Percentiles rank a stretch among this genome's conserved stretches.
phyloP scores from a whole-genome alignment of 2,888 invertebrate species.

The Trachelus tabidus region DNA sequence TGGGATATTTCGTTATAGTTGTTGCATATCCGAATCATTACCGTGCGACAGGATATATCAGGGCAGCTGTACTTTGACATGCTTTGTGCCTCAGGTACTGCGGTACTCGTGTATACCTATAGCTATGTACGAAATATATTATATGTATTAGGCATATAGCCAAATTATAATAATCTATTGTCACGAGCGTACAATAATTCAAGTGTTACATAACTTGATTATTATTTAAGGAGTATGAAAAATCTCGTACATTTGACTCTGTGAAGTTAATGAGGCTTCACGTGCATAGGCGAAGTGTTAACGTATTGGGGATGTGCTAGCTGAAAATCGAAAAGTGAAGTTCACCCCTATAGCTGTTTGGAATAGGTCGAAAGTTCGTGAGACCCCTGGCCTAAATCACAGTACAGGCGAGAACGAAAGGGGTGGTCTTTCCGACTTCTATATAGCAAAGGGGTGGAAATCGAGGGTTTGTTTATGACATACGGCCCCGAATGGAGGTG shows the following conservation, averaged over 20 bases:
- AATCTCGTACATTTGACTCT: too few relatives aligned
- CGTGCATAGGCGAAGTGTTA: too few relatives aligned
- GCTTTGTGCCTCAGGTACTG: neutral
- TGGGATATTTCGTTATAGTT: too few relatives aligned
- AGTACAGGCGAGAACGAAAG: neutral
- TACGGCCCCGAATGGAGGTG: constrained; percentile 3
- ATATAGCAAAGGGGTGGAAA: constrained; percentile 9
- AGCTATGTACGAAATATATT: neutral
- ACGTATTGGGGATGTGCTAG: neutral
- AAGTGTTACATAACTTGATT: too few relatives aligned
- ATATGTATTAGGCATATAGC: neutral
- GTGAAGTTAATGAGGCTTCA: too few relatives aligned
- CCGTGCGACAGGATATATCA: neutral
- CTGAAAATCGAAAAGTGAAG: neutral
- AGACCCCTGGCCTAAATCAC: neutral
- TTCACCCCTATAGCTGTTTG: neutral
- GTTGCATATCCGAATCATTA: neutral
- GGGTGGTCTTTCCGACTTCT: constrained; percentile 16
- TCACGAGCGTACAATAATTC: too few relatives aligned
- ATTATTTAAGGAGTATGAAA: too few relatives aligned
- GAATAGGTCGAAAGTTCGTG: neutral
- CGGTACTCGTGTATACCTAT: neutral
- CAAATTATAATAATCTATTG: too few relatives aligned
- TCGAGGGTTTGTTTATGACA: constrained; percentile 23
- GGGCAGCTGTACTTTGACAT: neutral